A percentile compares a stretch with the other conserved stretches of the same genome.
Evolutionary conservation across 2,888 invertebrate genomes (phyloP).

Genomic region (Conchocele bisecta): DNA sequence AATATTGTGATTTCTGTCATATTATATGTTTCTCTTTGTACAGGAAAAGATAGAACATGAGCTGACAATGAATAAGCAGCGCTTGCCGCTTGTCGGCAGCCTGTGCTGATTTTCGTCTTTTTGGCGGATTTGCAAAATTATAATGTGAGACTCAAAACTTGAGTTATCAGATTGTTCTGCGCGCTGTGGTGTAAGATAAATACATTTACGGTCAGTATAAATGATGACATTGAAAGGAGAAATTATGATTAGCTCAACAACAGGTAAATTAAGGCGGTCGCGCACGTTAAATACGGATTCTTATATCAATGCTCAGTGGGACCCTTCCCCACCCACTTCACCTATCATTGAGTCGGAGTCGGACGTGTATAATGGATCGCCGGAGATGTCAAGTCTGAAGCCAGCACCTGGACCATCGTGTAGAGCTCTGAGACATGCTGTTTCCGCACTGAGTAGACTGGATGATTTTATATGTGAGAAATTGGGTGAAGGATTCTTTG

Average conservation of each 20-base stretch:
- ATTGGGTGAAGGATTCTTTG: constrained; percentile 98
- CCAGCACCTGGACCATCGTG: constrained; percentile 86
- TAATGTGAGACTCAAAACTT: no score
- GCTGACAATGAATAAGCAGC: no score
- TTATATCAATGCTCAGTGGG: constrained; percentile 13
- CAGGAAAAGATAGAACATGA: no score
- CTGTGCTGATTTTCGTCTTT: no score
- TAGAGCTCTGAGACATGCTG: constrained; percentile 94
- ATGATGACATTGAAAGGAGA: constrained; percentile 55
- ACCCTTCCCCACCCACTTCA: constrained; percentile 24
- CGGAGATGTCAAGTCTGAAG: not conserved
- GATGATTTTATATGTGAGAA: constrained; percentile 97
- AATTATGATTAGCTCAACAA: constrained; percentile 46
- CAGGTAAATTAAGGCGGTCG: constrained; percentile 48
- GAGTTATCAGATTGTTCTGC: no score
- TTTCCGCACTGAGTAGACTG: constrained; percentile 94
- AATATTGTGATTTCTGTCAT: no score
- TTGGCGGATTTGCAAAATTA: no score
- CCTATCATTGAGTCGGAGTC: not conserved
- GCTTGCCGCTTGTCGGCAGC: no score
- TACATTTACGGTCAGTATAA: no score
- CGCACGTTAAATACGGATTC: constrained; percentile 49
- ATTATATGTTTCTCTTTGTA: no score
- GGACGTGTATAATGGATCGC: not conserved
- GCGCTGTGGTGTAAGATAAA: no score